Percentiles rank a stretch among this genome's conserved stretches.
Conservation (phyloP, 2,113 vertebrate genomes). For the Brachypodius melanocephalos region DNA sequence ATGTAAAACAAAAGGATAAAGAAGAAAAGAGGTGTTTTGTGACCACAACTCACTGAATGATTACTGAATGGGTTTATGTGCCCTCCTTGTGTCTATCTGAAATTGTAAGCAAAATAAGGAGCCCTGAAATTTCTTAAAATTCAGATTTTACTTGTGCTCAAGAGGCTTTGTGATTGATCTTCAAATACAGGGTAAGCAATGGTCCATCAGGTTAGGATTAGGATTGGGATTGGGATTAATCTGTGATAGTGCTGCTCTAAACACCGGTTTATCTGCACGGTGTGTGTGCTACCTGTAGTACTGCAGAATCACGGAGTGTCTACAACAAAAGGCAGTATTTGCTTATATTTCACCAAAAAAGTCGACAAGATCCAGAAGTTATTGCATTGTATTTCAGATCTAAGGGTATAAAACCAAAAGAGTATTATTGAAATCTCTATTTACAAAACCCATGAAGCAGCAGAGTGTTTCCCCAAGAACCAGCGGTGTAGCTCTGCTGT, state of each 20-base stretch:
- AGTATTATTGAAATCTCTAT: background rate
- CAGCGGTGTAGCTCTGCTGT: background rate
- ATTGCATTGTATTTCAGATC: background rate
- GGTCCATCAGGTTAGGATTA: background rate
- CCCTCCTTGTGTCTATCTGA: background rate
- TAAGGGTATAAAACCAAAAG: background rate
- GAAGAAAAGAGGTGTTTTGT: background rate
- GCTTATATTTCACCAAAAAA: background rate
- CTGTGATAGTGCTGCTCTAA: background rate
- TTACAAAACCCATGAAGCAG: background rate
- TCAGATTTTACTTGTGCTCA: background rate
- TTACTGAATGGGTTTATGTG: background rate
- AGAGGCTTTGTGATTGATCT: background rate
- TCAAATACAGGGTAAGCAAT: background rate
- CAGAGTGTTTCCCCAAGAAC: background rate
- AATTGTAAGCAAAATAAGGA: background rate
- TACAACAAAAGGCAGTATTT: background rate
- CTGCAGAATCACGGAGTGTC: background rate
- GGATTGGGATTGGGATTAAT: background rate
- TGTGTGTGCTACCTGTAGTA: background rate
- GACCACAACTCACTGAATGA: background rate
- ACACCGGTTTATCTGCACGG: accelerated
- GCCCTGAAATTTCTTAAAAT: background rate
- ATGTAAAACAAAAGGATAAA: background rate
- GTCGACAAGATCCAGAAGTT: background rate